These are phyloP conservation scores for Mesocricetus auratus DNA, from an alignment of 2,113 vertebrate genomes.

Conservation along the genomic window DNA sequence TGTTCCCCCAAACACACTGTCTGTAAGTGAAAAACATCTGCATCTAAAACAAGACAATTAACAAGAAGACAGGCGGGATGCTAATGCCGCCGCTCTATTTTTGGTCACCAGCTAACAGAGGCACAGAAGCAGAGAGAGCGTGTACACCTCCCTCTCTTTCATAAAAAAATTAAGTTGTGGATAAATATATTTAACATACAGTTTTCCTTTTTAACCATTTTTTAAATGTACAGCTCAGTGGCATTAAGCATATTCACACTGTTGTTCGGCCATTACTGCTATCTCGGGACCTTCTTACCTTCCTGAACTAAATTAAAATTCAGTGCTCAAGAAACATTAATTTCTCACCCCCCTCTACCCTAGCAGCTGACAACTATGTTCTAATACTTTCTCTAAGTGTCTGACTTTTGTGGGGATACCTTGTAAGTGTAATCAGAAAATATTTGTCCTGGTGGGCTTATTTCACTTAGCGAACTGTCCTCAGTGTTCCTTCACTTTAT, in stretches of 20 bases:
- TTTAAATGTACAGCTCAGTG: not conserved
- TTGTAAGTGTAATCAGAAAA: not conserved
- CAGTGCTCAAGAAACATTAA: not conserved
- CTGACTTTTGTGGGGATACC: not conserved
- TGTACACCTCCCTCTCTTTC: slow-evolving; percentile 36
- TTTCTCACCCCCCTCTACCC: not conserved
- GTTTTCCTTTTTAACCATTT: slow-evolving; percentile 40
- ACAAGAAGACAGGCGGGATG: slow-evolving; percentile 85
- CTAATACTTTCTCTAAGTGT: not conserved
- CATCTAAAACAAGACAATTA: slow-evolving; percentile 89
- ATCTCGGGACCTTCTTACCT: not conserved
- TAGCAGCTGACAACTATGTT: not conserved
- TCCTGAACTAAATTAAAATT: not conserved
- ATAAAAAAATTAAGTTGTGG: not conserved
- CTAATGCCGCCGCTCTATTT: slow-evolving; percentile 85
- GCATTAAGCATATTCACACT: fast-evolving
- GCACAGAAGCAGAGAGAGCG: slow-evolving; percentile 76
- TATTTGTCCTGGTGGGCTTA: not conserved
- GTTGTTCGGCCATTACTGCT: too few relatives aligned
- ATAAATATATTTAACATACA: slow-evolving; percentile 14
- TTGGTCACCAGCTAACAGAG: slow-evolving; percentile 84
- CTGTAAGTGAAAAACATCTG: slow-evolving; percentile 90
- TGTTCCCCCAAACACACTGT: slow-evolving; percentile 77
- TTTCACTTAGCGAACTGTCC: not conserved
- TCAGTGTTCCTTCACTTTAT: fast-evolving